Base-by-base conservation (phyloP, 2,888 invertebrate genomes). In the Lysandra coridon region DNA sequence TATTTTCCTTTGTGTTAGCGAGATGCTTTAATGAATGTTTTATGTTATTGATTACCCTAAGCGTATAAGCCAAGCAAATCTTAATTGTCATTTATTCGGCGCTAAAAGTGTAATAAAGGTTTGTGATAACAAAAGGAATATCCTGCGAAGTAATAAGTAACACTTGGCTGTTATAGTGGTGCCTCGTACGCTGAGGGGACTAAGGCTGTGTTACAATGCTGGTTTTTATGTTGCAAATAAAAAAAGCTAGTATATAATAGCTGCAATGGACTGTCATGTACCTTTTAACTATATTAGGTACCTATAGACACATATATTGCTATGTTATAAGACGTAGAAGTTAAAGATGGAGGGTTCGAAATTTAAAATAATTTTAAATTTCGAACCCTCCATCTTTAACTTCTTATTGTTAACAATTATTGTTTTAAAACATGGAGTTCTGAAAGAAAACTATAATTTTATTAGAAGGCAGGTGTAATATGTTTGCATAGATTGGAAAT, bases 121-220 rank as follows among this genome's bases (percentile, higher is more conserved):
- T 12, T 69, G 64, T 69, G 64, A 69, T 69, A 69, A 69, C 12
- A 14, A 69, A 69, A 14, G 62, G 64, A 69, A 69, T 69, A 69
- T 69, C 64, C 30, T 69, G 33, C 64, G 12, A 69, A 69, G 64
- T 69, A 69, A 69, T 69, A 69, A 69, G 64, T 69, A 69, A 69
- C 64, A 69, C 30, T 69, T 69, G 64, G 64, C 64, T 69, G 64
- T 30, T 69, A 33, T 69, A 69, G 64, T 69, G 33, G 3, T 12
- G 64, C 30, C 30, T 69, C 33, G 64, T 69, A 30, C 64, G 64
- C 64, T 69, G 33, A 69, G 64, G 33, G 64, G 62, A 12, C 12
- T 69, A 30, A 69, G 64, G 64, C 12, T 69, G 64, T 12, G 64
- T 69, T 69, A 69, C 4, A 69, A 30, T 30, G 64, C 30, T 69